Base-by-base conservation (phyloP, 2,888 invertebrate genomes). In the Apodemia duryi region DNA sequence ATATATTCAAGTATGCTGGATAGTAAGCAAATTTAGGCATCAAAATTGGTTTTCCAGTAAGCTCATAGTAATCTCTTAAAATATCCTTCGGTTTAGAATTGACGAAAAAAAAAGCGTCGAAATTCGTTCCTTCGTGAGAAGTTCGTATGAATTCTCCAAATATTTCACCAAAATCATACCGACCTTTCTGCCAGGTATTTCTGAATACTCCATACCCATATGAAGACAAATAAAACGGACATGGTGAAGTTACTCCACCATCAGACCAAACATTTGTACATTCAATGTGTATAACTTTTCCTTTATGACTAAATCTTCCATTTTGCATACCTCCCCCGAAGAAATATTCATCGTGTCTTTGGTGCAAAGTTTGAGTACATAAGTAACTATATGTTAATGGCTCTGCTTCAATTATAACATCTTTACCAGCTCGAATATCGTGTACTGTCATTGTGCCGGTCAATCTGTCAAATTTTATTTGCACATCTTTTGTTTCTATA, bases 301-400 rank as follows among this genome's bases (percentile, higher is more conserved):
- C 84, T 77, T 91, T 91, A 69, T 91, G 91, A 28, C 82, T 79
- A 66, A 89, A 91, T 71, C 85, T 80, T 2, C 91, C 91, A 70
- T 91, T 91, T 70, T 91, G 91, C 89, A 90, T 90, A 46, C 91
- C 91, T 38, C 91, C 91, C 29, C 91, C 91, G 66, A 84, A 91
- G 73, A 82, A 91, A 74, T 81, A 81, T 70, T 91, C 91, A 51
- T 85, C 75, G 61, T 76, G 54, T 41, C 74, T 66, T 73, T 88
- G 86, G 41, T 72, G 54, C 64, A 88, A 73, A 11, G 74, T 79
- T 71, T 91, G 90, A 60, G 69, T 82, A n/a, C 77, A 73, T 70
- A 73, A 69, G 38, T 70, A 69, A 46, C 67, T 68, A 70, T 89
- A 87, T 60, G 75, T 77, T 70, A 91, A 73, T 41, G 89, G 73